phyloP scores from a whole-genome alignment of 2,797 vertebrate species.

The Orestias chungarensis region DNA sequence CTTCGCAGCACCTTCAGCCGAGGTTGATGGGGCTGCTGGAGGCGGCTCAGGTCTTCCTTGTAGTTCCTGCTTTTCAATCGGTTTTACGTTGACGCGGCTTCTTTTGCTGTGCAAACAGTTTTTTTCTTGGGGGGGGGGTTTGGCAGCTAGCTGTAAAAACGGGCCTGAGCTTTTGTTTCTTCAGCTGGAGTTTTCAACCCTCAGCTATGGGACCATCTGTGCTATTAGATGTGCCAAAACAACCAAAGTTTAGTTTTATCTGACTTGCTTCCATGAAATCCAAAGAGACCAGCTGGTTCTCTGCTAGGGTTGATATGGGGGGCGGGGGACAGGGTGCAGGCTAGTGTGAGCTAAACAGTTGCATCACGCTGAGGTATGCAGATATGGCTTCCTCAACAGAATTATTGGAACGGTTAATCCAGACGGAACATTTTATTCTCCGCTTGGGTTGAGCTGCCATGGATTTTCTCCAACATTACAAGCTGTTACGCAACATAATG shows the following conservation, averaged over 20 bases:
- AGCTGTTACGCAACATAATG: slow-evolving; percentile 31
- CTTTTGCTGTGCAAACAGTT: slow-evolving; percentile 65
- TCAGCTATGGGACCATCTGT: slow-evolving; percentile 22
- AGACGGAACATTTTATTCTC: slow-evolving; percentile 54
- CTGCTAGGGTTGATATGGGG: slow-evolving; percentile 31
- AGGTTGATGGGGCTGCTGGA: slow-evolving; percentile 26
- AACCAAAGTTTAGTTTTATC: slow-evolving; percentile 13
- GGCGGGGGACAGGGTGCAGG: slow-evolving; percentile 15
- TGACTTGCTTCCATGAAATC: slow-evolving; percentile 1
- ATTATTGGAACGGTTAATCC: no score
- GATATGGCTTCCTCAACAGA: slow-evolving; percentile 34
- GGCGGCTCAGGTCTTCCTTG: slow-evolving; percentile 24
- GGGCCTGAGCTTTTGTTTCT: slow-evolving; percentile 59
- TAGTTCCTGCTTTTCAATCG: slow-evolving; percentile 12
- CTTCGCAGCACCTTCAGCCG: slow-evolving; percentile 39
- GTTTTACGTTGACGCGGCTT: slow-evolving; percentile 13
- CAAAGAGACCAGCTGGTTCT: slow-evolving; percentile 25
- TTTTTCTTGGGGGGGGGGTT: no score
- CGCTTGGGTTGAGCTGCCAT: slow-evolving; percentile 28
- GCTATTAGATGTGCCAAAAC: slow-evolving; percentile 6
- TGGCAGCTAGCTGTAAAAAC: slow-evolving; percentile 59
- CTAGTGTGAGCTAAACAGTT: slow-evolving; percentile 25
- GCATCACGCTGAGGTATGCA: slow-evolving; percentile 47
- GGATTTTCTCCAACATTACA: slow-evolving; percentile 32
- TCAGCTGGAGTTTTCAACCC: slow-evolving; percentile 50